Percentiles rank a stretch among this genome's conserved stretches.
Conservation (phyloP, 2,113 vertebrate species). For the Bubalus kerabau region DNA sequence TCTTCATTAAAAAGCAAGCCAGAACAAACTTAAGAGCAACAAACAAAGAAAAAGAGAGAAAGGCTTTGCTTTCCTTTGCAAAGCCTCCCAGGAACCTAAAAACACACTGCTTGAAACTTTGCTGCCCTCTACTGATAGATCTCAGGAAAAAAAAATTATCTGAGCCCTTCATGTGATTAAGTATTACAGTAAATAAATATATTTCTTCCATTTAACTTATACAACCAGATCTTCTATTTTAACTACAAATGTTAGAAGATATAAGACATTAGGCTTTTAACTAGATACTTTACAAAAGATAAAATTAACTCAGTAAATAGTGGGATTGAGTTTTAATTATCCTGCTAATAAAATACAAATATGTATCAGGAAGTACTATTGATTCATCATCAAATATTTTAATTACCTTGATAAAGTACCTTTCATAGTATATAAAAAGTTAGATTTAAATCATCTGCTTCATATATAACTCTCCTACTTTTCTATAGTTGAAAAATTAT, state of each 20-base stretch:
- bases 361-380: background rate
- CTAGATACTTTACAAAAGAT: background rate
- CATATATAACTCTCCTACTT: background rate
- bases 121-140: constrained; percentile 34
- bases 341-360: background rate
- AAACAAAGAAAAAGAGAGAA: background rate
- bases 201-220: constrained; percentile 28
- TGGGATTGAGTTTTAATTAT: background rate
- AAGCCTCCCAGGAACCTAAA: background rate
- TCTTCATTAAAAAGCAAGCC: constrained; percentile 41
- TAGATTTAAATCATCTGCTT: background rate
- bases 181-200: background rate
- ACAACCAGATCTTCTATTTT: background rate
- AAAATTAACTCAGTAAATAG: constrained; percentile 18
- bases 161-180: background rate
- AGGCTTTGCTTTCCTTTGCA: background rate
- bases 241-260: background rate
- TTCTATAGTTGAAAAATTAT: background rate
- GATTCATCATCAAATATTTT: constrained; percentile 16
- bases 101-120: background rate
- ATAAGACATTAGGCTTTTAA: background rate
- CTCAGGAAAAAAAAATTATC: background rate
- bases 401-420: background rate
- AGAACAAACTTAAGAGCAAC: background rate
- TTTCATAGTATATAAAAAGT: background rate